A percentile compares a stretch with the other conserved stretches of the same genome.
phyloP scores from a whole-genome alignment of 2,113 vertebrate genomes.

The Crypturellus undulatus region DNA sequence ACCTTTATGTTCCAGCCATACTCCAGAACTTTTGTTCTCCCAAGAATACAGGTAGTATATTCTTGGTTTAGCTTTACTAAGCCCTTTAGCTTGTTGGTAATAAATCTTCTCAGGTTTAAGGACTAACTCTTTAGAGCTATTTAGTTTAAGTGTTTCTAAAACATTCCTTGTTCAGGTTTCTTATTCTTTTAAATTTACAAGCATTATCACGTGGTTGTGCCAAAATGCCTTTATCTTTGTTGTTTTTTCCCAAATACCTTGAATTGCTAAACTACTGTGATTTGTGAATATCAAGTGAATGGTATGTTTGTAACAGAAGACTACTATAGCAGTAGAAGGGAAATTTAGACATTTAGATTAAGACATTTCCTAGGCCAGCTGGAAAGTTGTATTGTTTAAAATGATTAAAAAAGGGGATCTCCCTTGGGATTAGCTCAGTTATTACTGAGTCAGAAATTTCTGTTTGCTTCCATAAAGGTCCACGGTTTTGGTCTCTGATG shows the following conservation, averaged over 20 bases:
- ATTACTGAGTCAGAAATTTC: not conserved
- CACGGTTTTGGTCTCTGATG: not conserved
- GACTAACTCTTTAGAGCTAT: not conserved
- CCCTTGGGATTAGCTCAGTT: slow-evolving; percentile 1
- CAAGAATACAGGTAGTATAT: not conserved
- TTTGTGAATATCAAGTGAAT: not conserved
- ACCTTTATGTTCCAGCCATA: not conserved
- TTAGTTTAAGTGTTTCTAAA: not conserved
- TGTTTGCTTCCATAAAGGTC: not conserved
- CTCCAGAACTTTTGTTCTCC: not conserved
- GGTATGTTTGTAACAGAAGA: not conserved
- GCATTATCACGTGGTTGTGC: not conserved
- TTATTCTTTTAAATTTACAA: not conserved
- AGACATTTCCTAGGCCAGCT: not conserved
- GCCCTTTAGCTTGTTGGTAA: not conserved
- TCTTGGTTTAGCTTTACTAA: not conserved
- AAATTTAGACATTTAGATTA: not conserved
- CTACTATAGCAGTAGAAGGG: not conserved
- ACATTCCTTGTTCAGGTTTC: not conserved
- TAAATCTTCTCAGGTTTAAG: not conserved
- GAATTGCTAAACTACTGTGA: not conserved
- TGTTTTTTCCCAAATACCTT: not conserved
- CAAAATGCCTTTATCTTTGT: not conserved
- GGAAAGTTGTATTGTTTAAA: not conserved
- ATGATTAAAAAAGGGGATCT: not conserved